Conservation (phyloP, 2,888 invertebrate species). For the Hemicrepidius hirtus region DNA sequence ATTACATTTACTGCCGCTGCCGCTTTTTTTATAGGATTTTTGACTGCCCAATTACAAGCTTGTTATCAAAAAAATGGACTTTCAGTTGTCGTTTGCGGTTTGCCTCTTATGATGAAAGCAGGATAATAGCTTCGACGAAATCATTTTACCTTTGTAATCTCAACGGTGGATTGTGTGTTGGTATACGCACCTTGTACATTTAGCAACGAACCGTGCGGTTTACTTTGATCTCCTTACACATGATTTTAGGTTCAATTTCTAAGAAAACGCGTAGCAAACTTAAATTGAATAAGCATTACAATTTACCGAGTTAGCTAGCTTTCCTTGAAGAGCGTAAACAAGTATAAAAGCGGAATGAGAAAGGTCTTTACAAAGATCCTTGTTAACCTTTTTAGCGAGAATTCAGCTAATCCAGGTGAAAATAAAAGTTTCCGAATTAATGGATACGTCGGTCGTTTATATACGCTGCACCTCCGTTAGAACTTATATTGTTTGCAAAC, state of each 20-base stretch:
- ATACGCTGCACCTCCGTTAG: neutral
- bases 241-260: conserved; percentile 4
- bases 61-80: conserved; percentile 30
- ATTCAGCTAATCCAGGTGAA: neutral
- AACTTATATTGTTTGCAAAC: neutral
- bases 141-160: conserved; percentile 24
- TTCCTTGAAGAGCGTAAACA: neutral
- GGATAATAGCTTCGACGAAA: conserved; percentile 8
- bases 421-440: conserved; percentile 8
- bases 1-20: no score
- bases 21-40: neutral
- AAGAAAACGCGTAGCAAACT: neutral
- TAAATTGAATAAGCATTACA: conserved; percentile 13
- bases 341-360: neutral
- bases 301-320: neutral
- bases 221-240: conserved; percentile 26
- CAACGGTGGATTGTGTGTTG: conserved; percentile 16
- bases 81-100: neutral
- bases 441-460: neutral
- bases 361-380: neutral
- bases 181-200: conserved; percentile 16
- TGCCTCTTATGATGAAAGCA: neutral
- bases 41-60: conserved; percentile 11
- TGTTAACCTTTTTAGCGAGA: conserved; percentile 3
- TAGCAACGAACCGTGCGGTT: conserved; percentile 21